These are phyloP conservation scores for Gobio occitaniae DNA, from an alignment of 2,797 vertebrate species.

Conservation along the genomic window DNA sequence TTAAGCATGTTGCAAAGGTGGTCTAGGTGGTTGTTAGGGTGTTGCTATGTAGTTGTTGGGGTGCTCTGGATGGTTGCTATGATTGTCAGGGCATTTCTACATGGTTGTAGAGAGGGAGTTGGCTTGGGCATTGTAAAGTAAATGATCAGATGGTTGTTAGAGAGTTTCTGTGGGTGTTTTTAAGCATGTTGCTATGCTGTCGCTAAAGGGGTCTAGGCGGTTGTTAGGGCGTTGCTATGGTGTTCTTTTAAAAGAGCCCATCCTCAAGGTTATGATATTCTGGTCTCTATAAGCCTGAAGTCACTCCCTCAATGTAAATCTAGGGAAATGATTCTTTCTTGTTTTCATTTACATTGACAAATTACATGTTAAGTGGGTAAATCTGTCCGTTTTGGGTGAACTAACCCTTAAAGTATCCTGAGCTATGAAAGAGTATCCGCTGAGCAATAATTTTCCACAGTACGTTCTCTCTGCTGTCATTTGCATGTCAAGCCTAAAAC, in stretches of 20 bases:
- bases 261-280: background rate
- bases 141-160: background rate
- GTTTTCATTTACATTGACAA: background rate
- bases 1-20: background rate
- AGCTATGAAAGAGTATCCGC: background rate
- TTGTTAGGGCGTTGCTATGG: background rate
- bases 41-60: no score
- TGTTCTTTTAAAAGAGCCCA: background rate
- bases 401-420: background rate
- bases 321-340: background rate
- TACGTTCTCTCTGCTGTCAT: background rate
- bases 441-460: background rate
- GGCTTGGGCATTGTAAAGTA: background rate
- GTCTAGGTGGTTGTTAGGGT: no score
- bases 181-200: background rate
- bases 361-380: background rate
- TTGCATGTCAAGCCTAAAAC: constrained; percentile 10
- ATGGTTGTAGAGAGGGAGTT: background rate
- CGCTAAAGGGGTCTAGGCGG: background rate
- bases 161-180: background rate
- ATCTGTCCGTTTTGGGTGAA: background rate
- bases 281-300: background rate
- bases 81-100: background rate
- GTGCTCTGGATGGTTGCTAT: no score
- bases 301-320: background rate